These are phyloP conservation scores for Camponotus fellah DNA, from an alignment of 2,888 invertebrate species.

Conservation along the genomic window DNA sequence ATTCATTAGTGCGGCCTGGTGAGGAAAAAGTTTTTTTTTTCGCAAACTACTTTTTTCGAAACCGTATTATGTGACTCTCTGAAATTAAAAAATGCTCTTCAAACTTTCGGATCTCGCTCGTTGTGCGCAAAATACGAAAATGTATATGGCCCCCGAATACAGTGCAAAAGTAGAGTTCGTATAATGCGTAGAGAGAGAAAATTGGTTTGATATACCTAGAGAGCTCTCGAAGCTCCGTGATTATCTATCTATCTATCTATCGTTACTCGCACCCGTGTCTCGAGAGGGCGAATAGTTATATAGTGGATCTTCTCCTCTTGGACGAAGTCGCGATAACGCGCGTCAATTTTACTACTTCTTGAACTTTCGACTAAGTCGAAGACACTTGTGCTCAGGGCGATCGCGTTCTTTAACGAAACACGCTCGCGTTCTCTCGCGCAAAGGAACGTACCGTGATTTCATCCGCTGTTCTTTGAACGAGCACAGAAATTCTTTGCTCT, in stretches of 20 bases:
- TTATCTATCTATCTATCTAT: conserved; percentile 11
- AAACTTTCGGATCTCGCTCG: conserved; percentile 28
- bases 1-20: not conserved
- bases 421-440: conserved; percentile 4
- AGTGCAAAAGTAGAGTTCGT: not conserved
- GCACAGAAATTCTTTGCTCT: conserved; percentile 16
- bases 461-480: not conserved
- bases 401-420: conserved; percentile 28
- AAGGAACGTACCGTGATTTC: conserved; percentile 36
- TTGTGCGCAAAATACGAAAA: conserved; percentile 35
- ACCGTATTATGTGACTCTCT: not conserved
- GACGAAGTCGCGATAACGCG: conserved; percentile 29
- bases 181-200: conserved; percentile 10
- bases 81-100: conserved; percentile 28
- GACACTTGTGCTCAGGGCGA: conserved; percentile 1
- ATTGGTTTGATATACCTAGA: conserved; percentile 43
- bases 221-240: conserved; percentile 23
- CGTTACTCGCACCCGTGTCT: conserved; percentile 16
- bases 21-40: not conserved
- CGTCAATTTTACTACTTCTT: conserved; percentile 9
- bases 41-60: conserved; percentile 5
- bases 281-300: conserved; percentile 3
- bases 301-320: not conserved
- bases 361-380: not conserved
- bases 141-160: conserved; percentile 18